phyloP scores from a whole-genome alignment of 2,113 vertebrate genomes.

The Psettodes erumei region DNA sequence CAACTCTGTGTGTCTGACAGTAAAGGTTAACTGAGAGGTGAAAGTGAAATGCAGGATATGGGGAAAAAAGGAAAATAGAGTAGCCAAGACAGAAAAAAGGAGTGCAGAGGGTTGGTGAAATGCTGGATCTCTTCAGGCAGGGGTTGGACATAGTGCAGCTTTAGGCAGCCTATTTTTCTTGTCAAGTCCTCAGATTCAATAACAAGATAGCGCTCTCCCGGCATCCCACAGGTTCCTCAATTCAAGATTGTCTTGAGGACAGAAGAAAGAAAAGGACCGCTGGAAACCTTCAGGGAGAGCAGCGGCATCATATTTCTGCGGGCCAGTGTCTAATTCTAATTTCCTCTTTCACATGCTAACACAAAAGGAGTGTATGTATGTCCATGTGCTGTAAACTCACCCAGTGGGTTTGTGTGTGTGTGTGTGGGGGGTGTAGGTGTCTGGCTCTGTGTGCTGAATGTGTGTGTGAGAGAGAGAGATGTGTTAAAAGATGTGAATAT shows the following conservation, averaged over 20 bases:
- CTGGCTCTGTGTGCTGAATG: conserved; percentile 9
- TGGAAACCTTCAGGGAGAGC: conserved; percentile 38
- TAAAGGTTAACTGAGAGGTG: conserved; percentile 54
- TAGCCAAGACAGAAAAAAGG: conserved; percentile 39
- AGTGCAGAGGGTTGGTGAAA: conserved; percentile 51
- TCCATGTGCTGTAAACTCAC: conserved; percentile 52
- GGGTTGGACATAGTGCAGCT: conserved; percentile 56
- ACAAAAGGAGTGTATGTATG: conserved; percentile 39
- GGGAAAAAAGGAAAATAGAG: conserved; percentile 45
- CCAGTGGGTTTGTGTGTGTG: conserved; percentile 26
- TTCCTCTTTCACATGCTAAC: conserved; percentile 52
- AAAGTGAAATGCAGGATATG: conserved; percentile 51
- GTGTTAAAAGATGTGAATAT: conserved; percentile 41
- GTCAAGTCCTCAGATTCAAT: conserved; percentile 70
- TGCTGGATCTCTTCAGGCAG: conserved; percentile 46
- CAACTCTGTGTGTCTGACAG: conserved; percentile 48
- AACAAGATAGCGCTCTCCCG: conserved; percentile 62
- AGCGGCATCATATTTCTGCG: conserved; percentile 52
- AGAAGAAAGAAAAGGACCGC: conserved; percentile 45
- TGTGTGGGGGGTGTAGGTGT: conserved; percentile 7
- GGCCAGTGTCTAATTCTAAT: conserved; percentile 67
- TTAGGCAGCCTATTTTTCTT: conserved; percentile 67
- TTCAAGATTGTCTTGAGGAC: conserved; percentile 55
- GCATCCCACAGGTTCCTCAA: conserved; percentile 55
- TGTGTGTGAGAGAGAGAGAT: conserved; percentile 26